Evolutionary conservation across 2,888 invertebrate genomes (phyloP).

Genomic region (Plemyria rubiginata): DNA sequence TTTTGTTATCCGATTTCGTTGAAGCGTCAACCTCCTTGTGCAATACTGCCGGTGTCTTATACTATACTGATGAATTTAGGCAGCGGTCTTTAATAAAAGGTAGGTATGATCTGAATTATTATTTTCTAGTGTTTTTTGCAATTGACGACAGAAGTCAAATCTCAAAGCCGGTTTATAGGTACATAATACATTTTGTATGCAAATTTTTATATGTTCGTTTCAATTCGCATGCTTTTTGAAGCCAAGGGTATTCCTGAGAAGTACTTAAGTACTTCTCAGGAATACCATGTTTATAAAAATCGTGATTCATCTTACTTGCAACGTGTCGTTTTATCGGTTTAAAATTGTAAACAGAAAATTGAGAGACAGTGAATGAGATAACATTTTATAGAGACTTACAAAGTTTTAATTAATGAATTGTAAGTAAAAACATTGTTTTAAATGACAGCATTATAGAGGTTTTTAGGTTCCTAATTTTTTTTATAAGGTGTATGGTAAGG

Average conservation of each 20-base stretch:
- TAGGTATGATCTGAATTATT: slow-evolving; percentile 23
- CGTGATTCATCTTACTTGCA: not conserved
- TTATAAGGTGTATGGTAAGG: too few relatives aligned
- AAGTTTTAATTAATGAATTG: too few relatives aligned
- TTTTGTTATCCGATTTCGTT: slow-evolving; percentile 8
- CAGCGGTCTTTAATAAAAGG: slow-evolving; percentile 19
- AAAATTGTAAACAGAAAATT: not conserved
- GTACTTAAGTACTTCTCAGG: not conserved
- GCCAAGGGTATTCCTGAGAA: too few relatives aligned
- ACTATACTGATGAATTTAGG: slow-evolving; percentile 45
- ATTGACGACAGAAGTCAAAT: not conserved
- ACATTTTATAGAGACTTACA: too few relatives aligned
- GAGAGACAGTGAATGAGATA: not conserved
- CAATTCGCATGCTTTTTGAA: not conserved
- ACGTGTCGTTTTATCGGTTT: not conserved
- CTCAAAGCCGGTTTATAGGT: slow-evolving; percentile 2
- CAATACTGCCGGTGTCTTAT: slow-evolving; percentile 41
- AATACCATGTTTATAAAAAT: not conserved
- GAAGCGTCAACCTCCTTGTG: slow-evolving; percentile 29
- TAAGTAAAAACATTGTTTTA: too few relatives aligned
- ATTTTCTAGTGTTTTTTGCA: slow-evolving; percentile 17
- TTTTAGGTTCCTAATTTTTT: too few relatives aligned
- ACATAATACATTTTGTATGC: not conserved
- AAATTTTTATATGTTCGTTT: not conserved
- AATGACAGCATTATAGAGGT: too few relatives aligned